Evolutionary conservation across 2,888 invertebrate genomes (phyloP).

Genomic region (Chirona hameri): DNA sequence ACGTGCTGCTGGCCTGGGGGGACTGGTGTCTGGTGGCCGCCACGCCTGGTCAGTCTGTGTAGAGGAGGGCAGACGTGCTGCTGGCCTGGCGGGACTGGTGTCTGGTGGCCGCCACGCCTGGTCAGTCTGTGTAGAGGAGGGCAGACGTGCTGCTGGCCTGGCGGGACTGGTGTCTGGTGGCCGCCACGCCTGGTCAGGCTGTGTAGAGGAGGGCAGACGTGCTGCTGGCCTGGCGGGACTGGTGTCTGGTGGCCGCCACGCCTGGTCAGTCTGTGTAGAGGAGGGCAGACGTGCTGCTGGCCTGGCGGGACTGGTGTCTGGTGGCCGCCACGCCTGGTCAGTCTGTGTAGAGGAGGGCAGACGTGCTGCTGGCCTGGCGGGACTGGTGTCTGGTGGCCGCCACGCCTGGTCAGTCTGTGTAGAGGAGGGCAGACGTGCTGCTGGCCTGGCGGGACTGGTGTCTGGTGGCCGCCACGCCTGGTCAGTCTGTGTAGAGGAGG

Average conservation of each 20-base stretch:
- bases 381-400: constrained; percentile 1
- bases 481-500: neutral
- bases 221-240: constrained; percentile 12
- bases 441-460: constrained; percentile 8
- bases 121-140: neutral
- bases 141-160: constrained; percentile 11
- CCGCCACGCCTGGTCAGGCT: neutral
- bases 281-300: neutral
- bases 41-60: neutral
- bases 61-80: neutral
- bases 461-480: neutral
- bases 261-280: neutral
- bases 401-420: neutral
- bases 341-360: neutral
- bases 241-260: neutral
- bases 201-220: neutral
- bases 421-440: neutral
- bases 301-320: constrained; percentile 2
- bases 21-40: constrained; percentile 1
- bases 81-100: constrained; percentile 8
- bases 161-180: neutral
- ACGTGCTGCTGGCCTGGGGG: constrained; percentile 10
- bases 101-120: neutral
- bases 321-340: neutral
- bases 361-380: constrained; percentile 12